A percentile compares a stretch with the other conserved stretches of the same genome.
phyloP scores from a whole-genome alignment of 2,888 invertebrate species.

The Drosophila rellima region DNA sequence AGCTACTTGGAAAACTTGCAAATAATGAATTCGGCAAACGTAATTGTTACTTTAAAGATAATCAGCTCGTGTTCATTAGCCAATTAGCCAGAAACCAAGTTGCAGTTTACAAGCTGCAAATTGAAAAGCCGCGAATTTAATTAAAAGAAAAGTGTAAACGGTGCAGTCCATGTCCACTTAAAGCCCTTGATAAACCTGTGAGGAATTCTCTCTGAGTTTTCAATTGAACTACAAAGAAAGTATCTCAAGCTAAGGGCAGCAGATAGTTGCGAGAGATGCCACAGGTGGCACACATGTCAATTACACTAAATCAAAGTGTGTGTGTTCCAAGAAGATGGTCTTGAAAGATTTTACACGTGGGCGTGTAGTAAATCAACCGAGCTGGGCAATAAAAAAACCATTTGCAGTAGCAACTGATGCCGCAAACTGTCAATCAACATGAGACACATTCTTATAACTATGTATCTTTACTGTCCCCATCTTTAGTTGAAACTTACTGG shows the following conservation, averaged over 20 bases:
- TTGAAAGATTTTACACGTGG: constrained; percentile 8
- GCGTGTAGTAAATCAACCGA: constrained; percentile 5
- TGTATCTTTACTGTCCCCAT: background rate
- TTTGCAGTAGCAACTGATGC: background rate
- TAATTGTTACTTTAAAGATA: background rate
- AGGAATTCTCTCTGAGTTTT: background rate
- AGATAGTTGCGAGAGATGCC: background rate
- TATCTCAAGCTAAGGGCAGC: background rate
- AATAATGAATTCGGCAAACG: background rate
- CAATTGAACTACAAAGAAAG: background rate
- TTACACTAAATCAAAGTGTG: constrained; percentile 34
- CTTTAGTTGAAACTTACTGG: background rate
- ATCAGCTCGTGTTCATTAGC: background rate
- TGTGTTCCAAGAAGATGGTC: background rate
- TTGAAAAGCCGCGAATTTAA: background rate
- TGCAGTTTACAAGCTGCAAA: background rate
- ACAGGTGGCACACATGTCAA: constrained; percentile 26
- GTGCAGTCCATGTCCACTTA: background rate
- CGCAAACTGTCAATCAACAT: constrained; percentile 18
- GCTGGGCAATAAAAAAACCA: background rate
- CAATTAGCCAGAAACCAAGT: background rate
- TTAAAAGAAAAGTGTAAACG: background rate
- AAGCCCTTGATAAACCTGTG: background rate
- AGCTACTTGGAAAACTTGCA: background rate
- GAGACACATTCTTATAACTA: constrained; percentile 5